Evolutionary conservation across 2,113 vertebrate species (phyloP).

Genomic region (Hydrochoerus hydrochaeris): DNA sequence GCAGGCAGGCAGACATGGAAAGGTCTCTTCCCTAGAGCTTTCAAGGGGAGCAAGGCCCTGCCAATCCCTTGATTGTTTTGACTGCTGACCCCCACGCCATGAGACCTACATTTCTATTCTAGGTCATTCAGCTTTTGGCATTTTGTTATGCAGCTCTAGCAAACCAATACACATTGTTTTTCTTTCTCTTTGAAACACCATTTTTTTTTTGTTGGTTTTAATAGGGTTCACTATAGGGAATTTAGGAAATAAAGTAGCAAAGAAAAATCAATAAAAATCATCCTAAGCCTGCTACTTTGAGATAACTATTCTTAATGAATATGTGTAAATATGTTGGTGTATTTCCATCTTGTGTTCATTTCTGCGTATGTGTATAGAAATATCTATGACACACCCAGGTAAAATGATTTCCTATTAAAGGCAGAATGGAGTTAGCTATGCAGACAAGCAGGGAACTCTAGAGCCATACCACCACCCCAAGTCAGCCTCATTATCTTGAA

Average conservation of each 20-base stretch:
- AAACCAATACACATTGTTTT: background rate
- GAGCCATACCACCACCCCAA: rapidly evolving
- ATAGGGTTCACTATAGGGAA: background rate
- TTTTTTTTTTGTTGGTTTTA: background rate
- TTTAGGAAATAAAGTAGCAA: background rate
- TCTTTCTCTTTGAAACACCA: background rate
- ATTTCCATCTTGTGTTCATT: background rate
- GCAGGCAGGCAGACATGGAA: too few relatives aligned
- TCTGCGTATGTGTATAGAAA: background rate
- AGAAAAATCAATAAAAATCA: background rate
- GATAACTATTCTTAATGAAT: background rate
- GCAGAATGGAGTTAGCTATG: background rate
- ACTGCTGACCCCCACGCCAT: too few relatives aligned
- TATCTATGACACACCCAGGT: background rate
- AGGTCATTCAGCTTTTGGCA: background rate
- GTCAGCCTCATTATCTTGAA: background rate
- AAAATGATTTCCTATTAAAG: background rate
- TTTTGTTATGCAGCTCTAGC: background rate
- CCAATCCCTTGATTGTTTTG: background rate
- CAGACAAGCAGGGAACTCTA: background rate
- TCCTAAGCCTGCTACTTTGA: background rate
- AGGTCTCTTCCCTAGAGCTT: background rate
- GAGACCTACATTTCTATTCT: background rate
- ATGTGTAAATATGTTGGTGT: too few relatives aligned
- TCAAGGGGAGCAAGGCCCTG: background rate